Conservation (phyloP, 2,888 invertebrate genomes). For the Ophioninae sp. region DNA sequence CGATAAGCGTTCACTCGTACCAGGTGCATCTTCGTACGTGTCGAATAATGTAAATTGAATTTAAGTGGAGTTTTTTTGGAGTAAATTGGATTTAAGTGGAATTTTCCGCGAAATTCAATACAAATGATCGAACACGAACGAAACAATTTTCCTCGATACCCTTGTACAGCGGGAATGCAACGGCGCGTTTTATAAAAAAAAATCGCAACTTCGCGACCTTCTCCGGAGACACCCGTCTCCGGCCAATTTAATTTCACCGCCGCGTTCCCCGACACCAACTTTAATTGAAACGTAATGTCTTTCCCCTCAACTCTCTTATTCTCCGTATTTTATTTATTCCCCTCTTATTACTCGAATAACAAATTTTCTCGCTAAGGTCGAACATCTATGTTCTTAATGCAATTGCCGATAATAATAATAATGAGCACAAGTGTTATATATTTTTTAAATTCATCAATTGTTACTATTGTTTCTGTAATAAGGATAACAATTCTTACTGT, state of each 20-base stretch:
- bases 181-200: conserved; percentile 4
- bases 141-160: conserved; percentile 45
- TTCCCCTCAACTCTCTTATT: not conserved
- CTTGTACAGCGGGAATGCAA: not conserved
- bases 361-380: not conserved
- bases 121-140: conserved; percentile 36
- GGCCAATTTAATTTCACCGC: conserved; percentile 52
- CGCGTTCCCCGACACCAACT: conserved; percentile 28
- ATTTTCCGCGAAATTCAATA: conserved; percentile 49
- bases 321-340: not conserved
- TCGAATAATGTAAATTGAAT: conserved; percentile 30
- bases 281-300: conserved; percentile 52
- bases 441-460: too few relatives aligned
- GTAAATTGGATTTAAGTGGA: conserved; percentile 41
- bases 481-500: not conserved
- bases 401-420: not conserved
- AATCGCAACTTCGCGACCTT: conserved; percentile 44
- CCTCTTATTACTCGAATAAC: not conserved
- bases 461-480: not conserved
- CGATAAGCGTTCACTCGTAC: conserved; percentile 25
- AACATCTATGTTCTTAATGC: not conserved
- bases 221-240: conserved; percentile 34
- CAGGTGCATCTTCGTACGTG: conserved; percentile 45
- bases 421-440: not conserved
- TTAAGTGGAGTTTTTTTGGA: conserved; percentile 26